phyloP scores from a whole-genome alignment of 2,797 vertebrate genomes.

The Leuciscus waleckii region DNA sequence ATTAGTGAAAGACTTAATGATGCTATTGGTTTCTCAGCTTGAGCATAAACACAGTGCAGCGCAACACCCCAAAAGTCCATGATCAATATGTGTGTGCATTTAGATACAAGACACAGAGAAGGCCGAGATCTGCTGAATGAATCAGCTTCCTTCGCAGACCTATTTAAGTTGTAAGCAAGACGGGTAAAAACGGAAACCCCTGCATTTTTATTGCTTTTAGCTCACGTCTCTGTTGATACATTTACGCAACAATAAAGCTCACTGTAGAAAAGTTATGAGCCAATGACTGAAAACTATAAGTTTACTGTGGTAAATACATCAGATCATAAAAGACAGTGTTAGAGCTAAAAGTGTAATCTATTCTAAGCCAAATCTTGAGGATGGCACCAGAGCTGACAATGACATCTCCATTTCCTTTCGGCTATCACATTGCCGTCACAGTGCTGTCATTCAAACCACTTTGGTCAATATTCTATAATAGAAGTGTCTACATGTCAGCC shows the following conservation, averaged over 20 bases:
- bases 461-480: constrained; percentile 67
- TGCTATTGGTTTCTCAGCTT: constrained; percentile 2
- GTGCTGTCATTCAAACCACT: constrained; percentile 60
- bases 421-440: constrained; percentile 58
- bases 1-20: constrained; percentile 6
- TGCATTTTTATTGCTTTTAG: constrained; percentile 16
- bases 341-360: constrained; percentile 60
- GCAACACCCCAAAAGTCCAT: neutral
- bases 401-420: constrained; percentile 68
- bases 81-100: constrained; percentile 30
- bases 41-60: neutral
- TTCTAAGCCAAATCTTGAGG: constrained; percentile 54
- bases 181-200: neutral
- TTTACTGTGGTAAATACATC: constrained; percentile 62
- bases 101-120: constrained; percentile 54
- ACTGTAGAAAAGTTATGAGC: neutral
- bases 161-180: constrained; percentile 35
- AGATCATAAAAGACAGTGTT: constrained; percentile 51
- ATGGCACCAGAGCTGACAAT: constrained; percentile 57
- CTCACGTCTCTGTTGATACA: constrained; percentile 12
- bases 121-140: constrained; percentile 27
- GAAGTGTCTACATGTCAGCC: constrained; percentile 57
- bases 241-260: constrained; percentile 7
- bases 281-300: constrained; percentile 56
- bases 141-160: constrained; percentile 27